A percentile compares a stretch with the other conserved stretches of the same genome.
Evolutionary conservation across 2,888 invertebrate species (phyloP).

Genomic region (Rhingia campestris): DNA sequence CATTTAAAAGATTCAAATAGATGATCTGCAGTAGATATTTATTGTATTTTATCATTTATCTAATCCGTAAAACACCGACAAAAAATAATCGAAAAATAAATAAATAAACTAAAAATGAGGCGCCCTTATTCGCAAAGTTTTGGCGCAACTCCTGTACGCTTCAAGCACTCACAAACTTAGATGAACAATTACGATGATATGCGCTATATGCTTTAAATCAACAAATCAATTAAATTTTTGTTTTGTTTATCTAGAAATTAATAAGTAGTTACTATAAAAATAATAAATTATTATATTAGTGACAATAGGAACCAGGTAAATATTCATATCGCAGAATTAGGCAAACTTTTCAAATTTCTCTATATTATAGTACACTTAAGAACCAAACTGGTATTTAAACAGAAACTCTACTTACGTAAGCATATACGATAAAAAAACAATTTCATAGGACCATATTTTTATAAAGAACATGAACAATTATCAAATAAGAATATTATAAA

Average conservation of each 20-base stretch:
- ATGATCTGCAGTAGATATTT: neutral
- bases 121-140: constrained; percentile 5
- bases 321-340: constrained; percentile 66
- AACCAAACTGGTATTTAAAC: constrained; percentile 35
- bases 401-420: constrained; percentile 29
- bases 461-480: constrained; percentile 60
- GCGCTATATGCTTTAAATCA: neutral
- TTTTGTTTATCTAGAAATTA: neutral
- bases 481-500: constrained; percentile 22
- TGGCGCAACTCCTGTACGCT: constrained; percentile 2
- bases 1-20: neutral
- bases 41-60: neutral
- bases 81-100: neutral
- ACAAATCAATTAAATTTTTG: neutral
- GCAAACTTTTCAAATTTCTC: constrained; percentile 56
- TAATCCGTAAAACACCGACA: neutral
- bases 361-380: neutral
- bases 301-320: constrained; percentile 70
- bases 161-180: neutral
- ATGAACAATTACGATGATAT: neutral
- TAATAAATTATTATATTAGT: constrained; percentile 53
- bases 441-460: constrained; percentile 72
- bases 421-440: constrained; percentile 43
- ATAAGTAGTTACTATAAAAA: neutral
- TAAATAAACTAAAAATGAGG: neutral